Evolutionary conservation across 2,888 invertebrate species (phyloP).

Genomic region (Cepaea hortensis): DNA sequence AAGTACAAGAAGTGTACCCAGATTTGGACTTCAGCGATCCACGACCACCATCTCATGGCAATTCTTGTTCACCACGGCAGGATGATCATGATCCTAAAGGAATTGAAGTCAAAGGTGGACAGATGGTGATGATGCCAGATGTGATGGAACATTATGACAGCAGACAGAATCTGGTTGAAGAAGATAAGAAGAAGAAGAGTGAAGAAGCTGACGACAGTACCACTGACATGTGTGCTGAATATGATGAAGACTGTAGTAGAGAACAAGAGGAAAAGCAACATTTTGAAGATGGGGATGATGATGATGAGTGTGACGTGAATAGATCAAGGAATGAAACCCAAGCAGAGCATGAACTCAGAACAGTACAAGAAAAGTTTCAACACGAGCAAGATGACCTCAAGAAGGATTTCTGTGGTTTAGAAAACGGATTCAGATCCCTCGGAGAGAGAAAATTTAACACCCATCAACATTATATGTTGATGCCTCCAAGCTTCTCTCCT

Average conservation of each 20-base stretch:
- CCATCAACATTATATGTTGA: neutral
- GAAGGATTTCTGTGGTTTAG: conserved; percentile 9
- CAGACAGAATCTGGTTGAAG: conserved; percentile 41
- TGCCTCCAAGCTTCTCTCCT: conserved; percentile 44
- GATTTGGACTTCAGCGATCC: conserved; percentile 50
- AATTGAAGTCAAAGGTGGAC: conserved; percentile 54
- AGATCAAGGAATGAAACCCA: conserved; percentile 26
- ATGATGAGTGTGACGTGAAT: conserved; percentile 10
- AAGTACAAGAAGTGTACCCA: conserved; percentile 49
- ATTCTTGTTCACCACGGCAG: conserved; percentile 22
- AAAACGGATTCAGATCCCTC: conserved; percentile 32
- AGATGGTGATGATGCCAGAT: conserved; percentile 47
- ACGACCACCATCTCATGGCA: conserved; percentile 19
- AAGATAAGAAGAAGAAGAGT: conserved; percentile 13
- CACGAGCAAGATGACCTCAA: conserved; percentile 44
- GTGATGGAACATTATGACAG: conserved; percentile 39
- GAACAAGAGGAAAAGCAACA: conserved; percentile 13
- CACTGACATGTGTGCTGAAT: conserved; percentile 13
- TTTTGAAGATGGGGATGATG: conserved; percentile 5
- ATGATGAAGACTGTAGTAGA: conserved; percentile 17
- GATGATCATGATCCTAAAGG: conserved; percentile 46
- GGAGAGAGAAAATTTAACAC: conserved; percentile 16
- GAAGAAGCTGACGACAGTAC: conserved; percentile 25
- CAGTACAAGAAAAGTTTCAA: conserved; percentile 45
- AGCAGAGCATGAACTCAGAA: conserved; percentile 42